These are phyloP conservation scores for Liparis tanakae DNA, from an alignment of 2,797 vertebrate genomes.

Conservation along the genomic window DNA sequence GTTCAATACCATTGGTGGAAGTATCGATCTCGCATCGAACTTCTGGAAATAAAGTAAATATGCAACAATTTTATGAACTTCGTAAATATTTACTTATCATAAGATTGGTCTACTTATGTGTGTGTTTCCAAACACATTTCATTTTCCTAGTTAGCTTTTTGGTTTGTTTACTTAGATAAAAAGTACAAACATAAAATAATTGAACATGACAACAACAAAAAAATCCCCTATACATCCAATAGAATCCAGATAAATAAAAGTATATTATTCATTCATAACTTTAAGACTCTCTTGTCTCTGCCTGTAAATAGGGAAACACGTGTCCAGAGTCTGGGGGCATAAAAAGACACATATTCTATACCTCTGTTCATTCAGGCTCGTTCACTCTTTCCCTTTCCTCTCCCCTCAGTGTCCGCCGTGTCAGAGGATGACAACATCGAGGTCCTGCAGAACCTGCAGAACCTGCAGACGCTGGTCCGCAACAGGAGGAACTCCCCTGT, in stretches of 20 bases:
- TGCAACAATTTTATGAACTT: neutral
- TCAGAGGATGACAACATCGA: conserved; percentile 64
- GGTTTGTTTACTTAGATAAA: neutral
- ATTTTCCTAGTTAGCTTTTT: neutral
- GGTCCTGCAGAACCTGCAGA: conserved; percentile 48
- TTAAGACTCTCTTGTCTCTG: neutral
- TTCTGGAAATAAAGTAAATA: neutral
- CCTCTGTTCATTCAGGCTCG: conserved; percentile 7
- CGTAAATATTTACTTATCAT: neutral
- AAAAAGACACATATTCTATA: neutral
- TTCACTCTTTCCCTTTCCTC: neutral
- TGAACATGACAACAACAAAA: neutral
- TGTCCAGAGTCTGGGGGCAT: neutral
- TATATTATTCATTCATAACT: neutral
- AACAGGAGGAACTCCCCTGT: conserved; percentile 73
- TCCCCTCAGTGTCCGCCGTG: conserved; percentile 42
- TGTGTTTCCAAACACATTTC: neutral
- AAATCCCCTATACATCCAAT: neutral
- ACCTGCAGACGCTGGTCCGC: conserved; percentile 72
- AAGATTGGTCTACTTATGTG: neutral
- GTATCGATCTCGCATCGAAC: neutral
- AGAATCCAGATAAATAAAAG: neutral
- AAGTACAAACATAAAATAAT: neutral
- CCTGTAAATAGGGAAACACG: neutral
- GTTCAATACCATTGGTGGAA: neutral